Conservation (phyloP, 1,140 invertebrate genomes). For the Tetraneura akinire region DNA sequence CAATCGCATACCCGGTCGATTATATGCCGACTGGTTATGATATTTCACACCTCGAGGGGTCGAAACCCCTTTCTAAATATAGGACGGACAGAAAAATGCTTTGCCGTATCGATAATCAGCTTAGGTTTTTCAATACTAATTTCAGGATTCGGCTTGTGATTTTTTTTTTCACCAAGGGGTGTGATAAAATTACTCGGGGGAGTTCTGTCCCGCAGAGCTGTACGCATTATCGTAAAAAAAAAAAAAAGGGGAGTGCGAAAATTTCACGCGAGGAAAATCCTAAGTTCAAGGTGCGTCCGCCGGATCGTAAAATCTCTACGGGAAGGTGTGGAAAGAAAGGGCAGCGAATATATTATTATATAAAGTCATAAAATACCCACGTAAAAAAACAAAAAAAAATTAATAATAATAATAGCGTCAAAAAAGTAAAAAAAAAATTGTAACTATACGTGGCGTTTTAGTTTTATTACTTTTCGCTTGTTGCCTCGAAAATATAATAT, state of each 20-base stretch:
- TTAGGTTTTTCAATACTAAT: conserved; percentile 45
- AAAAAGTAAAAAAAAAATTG: conserved; percentile 25
- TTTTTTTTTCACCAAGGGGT: conserved; percentile 29
- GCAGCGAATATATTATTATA: too few species aligned
- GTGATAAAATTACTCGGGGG: conserved; percentile 7
- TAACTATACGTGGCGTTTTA: not conserved
- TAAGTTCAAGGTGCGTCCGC: not conserved
- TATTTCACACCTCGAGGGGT: conserved; percentile 46
- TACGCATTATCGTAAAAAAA: conserved; percentile 13
- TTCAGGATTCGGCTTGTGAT: conserved; percentile 21
- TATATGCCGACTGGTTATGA: conserved; percentile 42
- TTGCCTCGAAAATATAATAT: conserved; percentile 39
- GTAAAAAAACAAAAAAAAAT: conserved; percentile 26
- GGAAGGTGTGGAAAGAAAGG: too few species aligned
- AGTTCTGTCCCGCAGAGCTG: conserved; percentile 3
- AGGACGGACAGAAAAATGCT: conserved; percentile 31
- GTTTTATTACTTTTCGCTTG: conserved; percentile 17
- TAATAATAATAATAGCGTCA: not conserved
- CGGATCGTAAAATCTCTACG: conserved; percentile 16
- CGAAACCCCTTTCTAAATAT: conserved; percentile 39
- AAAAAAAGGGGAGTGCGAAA: not conserved
- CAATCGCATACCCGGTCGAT: conserved; percentile 30
- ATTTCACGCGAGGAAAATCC: not conserved
- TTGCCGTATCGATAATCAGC: conserved; percentile 38
- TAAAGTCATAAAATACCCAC: conserved; percentile 22